Evolutionary conservation across 2,888 invertebrate species (phyloP).

Genomic region (Nomada flava): DNA sequence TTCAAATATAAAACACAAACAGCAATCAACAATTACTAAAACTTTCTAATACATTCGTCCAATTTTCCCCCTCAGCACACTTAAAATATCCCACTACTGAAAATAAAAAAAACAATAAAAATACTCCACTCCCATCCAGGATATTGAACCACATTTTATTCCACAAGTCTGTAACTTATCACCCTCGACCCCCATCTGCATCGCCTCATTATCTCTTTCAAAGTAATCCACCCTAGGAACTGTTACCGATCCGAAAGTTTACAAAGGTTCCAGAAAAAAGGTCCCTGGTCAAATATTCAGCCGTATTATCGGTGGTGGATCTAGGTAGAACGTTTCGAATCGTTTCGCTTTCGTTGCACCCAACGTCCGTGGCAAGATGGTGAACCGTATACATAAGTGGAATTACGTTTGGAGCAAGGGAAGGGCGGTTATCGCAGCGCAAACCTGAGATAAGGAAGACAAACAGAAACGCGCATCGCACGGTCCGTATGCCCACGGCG

Average conservation of each 20-base stretch:
- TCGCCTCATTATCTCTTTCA: neutral
- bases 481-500: conserved; percentile 73
- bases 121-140: too few species aligned
- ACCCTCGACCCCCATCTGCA: too few species aligned
- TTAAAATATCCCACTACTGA: too few species aligned
- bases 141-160: too few species aligned
- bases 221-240: neutral
- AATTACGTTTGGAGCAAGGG: conserved; percentile 50
- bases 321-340: conserved; percentile 23
- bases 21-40: too few species aligned
- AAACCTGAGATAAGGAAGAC: conserved; percentile 83
- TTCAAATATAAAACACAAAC: too few species aligned
- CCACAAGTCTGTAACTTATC: too few species aligned
- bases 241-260: neutral
- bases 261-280: neutral
- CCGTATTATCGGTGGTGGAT: conserved; percentile 23
- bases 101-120: too few species aligned
- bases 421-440: conserved; percentile 78
- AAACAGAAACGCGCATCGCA: conserved; percentile 80
- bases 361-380: conserved; percentile 46
- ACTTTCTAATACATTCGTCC: too few species aligned
- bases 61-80: too few species aligned
- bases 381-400: conserved; percentile 41
- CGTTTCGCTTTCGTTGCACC: conserved; percentile 37
- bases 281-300: neutral